Percentiles rank a stretch among this genome's conserved stretches.
Conservation (phyloP, 2,888 invertebrate species). For the Hirtodrosophila histrioides region DNA sequence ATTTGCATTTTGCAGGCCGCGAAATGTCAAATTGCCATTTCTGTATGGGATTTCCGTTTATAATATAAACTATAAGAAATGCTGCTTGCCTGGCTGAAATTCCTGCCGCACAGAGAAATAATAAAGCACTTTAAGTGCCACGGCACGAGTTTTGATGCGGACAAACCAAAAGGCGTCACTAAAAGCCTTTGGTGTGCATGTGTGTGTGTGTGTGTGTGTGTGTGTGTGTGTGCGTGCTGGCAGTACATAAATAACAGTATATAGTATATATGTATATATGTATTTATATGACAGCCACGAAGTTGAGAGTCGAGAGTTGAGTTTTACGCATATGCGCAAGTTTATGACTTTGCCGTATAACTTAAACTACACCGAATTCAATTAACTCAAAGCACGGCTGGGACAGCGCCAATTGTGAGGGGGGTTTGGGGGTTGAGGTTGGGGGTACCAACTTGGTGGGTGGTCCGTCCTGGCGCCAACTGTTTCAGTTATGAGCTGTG, state of each 20-base stretch:
- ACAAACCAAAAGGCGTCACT: slow-evolving; percentile 44
- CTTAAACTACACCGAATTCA: slow-evolving; percentile 70
- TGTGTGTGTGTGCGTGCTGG: slow-evolving; percentile 39
- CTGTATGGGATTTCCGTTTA: slow-evolving; percentile 1
- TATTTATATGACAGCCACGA: slow-evolving; percentile 31
- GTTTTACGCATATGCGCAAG: slow-evolving; percentile 66
- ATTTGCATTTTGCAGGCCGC: no score
- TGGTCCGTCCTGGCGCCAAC: slow-evolving; percentile 33
- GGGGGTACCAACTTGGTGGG: slow-evolving; percentile 38
- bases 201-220: neutral
- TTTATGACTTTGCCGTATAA: slow-evolving; percentile 68
- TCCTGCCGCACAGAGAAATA: slow-evolving; percentile 38
- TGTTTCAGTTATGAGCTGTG: slow-evolving; percentile 35
- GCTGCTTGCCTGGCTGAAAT: slow-evolving; percentile 23
- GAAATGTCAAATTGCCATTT: neutral
- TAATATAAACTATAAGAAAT: slow-evolving; percentile 25
- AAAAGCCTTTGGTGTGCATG: slow-evolving; percentile 29
- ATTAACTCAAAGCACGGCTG: slow-evolving; percentile 59
- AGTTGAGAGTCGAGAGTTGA: slow-evolving; percentile 28
- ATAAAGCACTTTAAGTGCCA: slow-evolving; percentile 65
- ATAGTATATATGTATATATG: slow-evolving; percentile 1
- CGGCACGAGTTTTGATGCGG: slow-evolving; percentile 43
- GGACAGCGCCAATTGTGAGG: slow-evolving; percentile 7
- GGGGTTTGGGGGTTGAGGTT: no score
- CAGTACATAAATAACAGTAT: slow-evolving; percentile 50